Base-by-base conservation (phyloP, 2,888 invertebrate genomes). In the Pinctada fucata region DNA sequence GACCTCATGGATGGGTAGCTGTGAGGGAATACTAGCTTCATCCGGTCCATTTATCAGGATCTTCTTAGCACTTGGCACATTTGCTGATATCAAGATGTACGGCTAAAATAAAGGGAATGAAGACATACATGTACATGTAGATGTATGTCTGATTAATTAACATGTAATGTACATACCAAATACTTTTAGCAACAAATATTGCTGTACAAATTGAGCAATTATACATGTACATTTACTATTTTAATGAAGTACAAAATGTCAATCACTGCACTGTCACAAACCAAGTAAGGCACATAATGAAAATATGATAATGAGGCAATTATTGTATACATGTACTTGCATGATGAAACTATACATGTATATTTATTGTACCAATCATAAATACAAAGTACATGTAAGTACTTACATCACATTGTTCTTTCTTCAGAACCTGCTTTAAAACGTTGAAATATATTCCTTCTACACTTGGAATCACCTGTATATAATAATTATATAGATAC, bases 401-500 rank as follows among this genome's bases (percentile, higher is more conserved):
- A 88, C 93, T 91, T 87, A 94, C 98, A 93, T 99, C 99, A 91
- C 99, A 99, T 91, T 99, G 99, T 92, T 99, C 99, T 92, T 99
- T 99, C 75, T 99, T 95, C 83, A 99, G 93, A 84, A 99, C 99
- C 93, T 99, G 99, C 90, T 99, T 99, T 47, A 99, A 94, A 93
- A 99, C 99, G 93, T 99, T 99, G 91, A 99, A 99, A 96, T 98
- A 99, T 80, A 99, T 97, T 31, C 99, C 99, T 90, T 99, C 98
- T 0, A 99, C 99, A 91, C 97, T 98, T 87, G 99, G 99, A 0
- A 99, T 98, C 48, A 99, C 96, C 96, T 97, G 89, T 1, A 81
- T 79, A 66, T 31, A 31, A 31, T 31, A n/a, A n/a, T n/a, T n/a
- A 75, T 16, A 3, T 2, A 45, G 5, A 31, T 10, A 49, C 31